Evolutionary conservation across 2,888 invertebrate genomes (phyloP).

Genomic region (Odontomyia ornata): DNA sequence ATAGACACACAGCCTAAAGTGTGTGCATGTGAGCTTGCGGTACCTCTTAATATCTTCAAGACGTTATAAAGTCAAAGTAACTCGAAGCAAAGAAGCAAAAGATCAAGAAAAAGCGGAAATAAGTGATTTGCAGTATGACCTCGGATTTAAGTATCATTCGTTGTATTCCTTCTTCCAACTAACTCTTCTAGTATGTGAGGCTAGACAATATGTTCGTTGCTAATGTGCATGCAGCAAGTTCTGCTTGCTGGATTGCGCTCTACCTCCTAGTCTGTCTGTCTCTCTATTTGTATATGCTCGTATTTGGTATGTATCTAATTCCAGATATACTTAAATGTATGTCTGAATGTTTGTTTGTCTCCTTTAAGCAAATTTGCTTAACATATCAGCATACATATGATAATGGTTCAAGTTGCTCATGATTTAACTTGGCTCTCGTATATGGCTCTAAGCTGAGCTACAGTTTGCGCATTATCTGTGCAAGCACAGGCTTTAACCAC

Average conservation of each 20-base stretch:
- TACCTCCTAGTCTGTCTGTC: not conserved
- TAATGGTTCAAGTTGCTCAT: slow-evolving; percentile 20
- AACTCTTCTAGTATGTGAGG: not conserved
- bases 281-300: not conserved
- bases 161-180: not conserved
- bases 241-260: not conserved
- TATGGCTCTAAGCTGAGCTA: too few relatives aligned
- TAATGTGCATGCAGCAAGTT: not conserved
- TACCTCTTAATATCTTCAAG: too few relatives aligned
- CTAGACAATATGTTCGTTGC: too few relatives aligned
- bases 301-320: not conserved
- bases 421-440: not conserved
- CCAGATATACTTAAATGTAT: not conserved
- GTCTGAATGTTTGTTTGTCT: not conserved
- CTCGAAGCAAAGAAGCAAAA: not conserved
- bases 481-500: not conserved
- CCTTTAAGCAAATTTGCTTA: slow-evolving; percentile 33
- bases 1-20: too few relatives aligned
- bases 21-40: too few relatives aligned
- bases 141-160: slow-evolving; percentile 50
- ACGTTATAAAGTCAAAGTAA: too few relatives aligned
- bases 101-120: slow-evolving; percentile 52
- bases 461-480: too few relatives aligned
- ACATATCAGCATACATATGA: slow-evolving; percentile 34
- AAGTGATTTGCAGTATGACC: slow-evolving; percentile 53